Evolutionary conservation across 2,797 vertebrate species (phyloP).

Genomic region (Bucorvus abyssinicus): DNA sequence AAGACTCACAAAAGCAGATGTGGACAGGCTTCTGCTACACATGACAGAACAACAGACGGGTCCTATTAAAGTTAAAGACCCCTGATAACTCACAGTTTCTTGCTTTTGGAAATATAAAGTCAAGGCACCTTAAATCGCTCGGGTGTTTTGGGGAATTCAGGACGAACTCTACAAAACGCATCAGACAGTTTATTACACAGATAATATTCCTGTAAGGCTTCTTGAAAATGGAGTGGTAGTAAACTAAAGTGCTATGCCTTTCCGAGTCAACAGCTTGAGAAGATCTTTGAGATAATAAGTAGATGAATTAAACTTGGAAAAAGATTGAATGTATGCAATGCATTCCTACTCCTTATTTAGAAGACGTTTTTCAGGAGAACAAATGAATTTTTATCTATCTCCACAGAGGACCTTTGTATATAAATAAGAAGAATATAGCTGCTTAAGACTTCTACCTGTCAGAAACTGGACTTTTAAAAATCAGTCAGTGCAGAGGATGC

Average conservation of each 20-base stretch:
- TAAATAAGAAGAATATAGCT: neutral
- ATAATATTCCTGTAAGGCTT: neutral
- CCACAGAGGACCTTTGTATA: neutral
- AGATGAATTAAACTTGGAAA: neutral
- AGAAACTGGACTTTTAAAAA: neutral
- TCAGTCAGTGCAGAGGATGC: neutral
- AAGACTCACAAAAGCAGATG: neutral
- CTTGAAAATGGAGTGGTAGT: neutral
- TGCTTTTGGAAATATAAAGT: neutral
- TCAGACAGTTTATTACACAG: neutral
- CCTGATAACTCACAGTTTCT: neutral
- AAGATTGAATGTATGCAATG: neutral
- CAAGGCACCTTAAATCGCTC: neutral
- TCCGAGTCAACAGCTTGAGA: neutral
- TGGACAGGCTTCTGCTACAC: neutral
- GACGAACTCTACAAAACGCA: neutral
- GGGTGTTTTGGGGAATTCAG: neutral
- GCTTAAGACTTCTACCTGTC: neutral
- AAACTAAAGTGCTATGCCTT: neutral
- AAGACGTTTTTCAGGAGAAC: neutral
- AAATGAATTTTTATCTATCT: neutral
- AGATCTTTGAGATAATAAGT: neutral
- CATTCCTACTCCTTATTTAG: neutral
- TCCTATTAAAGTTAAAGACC: neutral
- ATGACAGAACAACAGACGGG: neutral